Conservation (phyloP, 1,140 invertebrate genomes). For the Drosophila navojoa region DNA sequence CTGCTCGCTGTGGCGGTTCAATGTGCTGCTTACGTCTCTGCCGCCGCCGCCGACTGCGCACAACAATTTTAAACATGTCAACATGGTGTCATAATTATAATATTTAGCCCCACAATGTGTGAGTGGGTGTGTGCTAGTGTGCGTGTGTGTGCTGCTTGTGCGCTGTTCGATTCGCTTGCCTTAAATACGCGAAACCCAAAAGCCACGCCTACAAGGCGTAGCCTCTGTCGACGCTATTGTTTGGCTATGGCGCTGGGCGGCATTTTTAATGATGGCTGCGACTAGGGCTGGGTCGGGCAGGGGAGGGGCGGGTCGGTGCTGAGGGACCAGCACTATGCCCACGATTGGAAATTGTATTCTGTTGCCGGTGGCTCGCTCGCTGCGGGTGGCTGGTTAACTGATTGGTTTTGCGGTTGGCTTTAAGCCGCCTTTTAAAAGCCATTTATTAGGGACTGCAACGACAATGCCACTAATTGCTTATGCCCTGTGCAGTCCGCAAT, state of each 20-base stretch:
- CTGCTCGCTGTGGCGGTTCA: constrained; percentile 61
- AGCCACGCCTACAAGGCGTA: constrained; percentile 50
- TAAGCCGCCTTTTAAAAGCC: constrained; percentile 24
- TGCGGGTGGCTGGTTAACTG: constrained; percentile 39
- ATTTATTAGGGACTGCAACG: constrained; percentile 34
- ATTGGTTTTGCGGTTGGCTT: constrained; percentile 51
- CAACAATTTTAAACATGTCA: constrained; percentile 80
- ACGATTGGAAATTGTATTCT: background rate
- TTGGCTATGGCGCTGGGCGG: constrained; percentile 45
- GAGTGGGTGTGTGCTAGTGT: constrained; percentile 11
- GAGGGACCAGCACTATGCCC: background rate
- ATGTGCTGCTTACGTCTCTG: constrained; percentile 56
- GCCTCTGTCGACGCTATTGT: constrained; percentile 43
- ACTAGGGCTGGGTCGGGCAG: background rate
- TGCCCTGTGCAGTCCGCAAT: background rate
- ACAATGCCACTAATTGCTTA: constrained; percentile 51
- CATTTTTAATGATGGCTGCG: constrained; percentile 60
- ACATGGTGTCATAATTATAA: constrained; percentile 82
- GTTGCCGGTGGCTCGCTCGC: background rate
- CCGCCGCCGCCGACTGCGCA: constrained; percentile 34
- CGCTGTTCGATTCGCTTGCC: constrained; percentile 50
- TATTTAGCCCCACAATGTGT: constrained; percentile 60
- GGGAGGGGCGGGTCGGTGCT: background rate
- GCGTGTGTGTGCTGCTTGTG: constrained; percentile 17
- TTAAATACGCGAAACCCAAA: constrained; percentile 43